These are phyloP conservation scores for Xanthorhoe spadicearia DNA, from an alignment of 2,888 invertebrate species.

Conservation along the genomic window DNA sequence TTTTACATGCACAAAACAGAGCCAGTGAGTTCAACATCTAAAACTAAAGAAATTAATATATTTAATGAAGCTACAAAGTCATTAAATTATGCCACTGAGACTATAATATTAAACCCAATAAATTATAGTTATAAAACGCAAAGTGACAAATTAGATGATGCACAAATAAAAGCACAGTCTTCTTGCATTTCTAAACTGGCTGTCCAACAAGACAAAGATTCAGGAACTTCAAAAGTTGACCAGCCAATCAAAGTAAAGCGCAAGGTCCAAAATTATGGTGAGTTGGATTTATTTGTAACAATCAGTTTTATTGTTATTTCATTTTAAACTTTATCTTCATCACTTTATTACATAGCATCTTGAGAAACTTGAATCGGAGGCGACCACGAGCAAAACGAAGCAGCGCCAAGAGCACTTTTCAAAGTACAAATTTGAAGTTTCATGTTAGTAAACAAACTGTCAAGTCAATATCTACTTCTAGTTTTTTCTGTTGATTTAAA, in stretches of 20 bases:
- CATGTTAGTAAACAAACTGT: too few species aligned
- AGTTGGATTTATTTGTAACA: constrained; percentile 19
- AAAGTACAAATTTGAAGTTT: too few species aligned
- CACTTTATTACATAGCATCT: too few species aligned
- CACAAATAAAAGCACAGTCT: constrained; percentile 2
- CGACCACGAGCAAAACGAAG: too few species aligned
- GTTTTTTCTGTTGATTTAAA: too few species aligned
- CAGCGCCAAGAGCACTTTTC: too few species aligned
- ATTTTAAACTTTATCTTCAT: too few species aligned
- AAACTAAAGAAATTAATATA: constrained; percentile 10
- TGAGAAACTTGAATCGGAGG: too few species aligned
- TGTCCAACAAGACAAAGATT: not conserved
- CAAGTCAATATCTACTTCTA: too few species aligned
- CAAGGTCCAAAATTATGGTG: constrained; percentile 46
- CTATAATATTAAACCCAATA: constrained; percentile 19
- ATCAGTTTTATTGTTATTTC: too few species aligned
- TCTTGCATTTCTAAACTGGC: not conserved
- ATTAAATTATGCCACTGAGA: constrained; percentile 17
- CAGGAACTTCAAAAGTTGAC: not conserved
- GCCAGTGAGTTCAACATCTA: not conserved
- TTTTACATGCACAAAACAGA: not conserved
- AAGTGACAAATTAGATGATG: constrained; percentile 3
- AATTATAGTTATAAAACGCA: constrained; percentile 5
- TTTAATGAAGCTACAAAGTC: constrained; percentile 13
- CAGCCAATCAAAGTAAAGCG: constrained; percentile 14